Conservation (phyloP, 2,888 invertebrate genomes). For the Catocala nupta region DNA sequence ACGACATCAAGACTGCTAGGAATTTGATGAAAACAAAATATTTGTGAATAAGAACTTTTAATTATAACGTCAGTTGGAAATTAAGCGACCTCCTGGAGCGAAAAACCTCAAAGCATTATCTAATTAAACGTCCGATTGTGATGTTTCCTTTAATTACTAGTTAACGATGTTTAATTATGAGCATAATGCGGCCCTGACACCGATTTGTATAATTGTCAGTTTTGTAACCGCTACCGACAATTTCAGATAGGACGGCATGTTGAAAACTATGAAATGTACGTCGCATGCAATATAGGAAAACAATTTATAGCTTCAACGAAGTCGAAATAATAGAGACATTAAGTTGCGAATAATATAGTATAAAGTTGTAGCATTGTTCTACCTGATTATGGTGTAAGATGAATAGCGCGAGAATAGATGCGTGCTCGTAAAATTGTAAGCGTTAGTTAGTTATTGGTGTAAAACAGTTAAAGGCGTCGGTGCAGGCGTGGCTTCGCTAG, state of each 20-base stretch:
- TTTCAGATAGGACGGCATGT: no score
- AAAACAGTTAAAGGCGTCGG: constrained; percentile 28
- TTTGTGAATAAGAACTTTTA: constrained; percentile 30
- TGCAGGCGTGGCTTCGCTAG: constrained; percentile 39
- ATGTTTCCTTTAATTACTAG: constrained; percentile 36
- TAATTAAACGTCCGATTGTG: constrained; percentile 38
- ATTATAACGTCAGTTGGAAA: constrained; percentile 33
- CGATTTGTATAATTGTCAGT: constrained; percentile 32
- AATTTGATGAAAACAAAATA: constrained; percentile 37
- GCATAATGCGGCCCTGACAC: constrained; percentile 39
- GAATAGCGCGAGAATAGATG: constrained; percentile 14
- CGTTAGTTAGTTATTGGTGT: constrained; percentile 38
- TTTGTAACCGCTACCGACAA: not conserved
- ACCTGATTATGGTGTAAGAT: constrained; percentile 7
- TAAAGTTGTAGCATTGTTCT: constrained; percentile 13
- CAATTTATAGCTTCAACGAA: not conserved
- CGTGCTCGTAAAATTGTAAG: constrained; percentile 14
- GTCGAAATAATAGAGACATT: constrained; percentile 12
- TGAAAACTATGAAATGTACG: not conserved
- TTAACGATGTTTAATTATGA: constrained; percentile 36
- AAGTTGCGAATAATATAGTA: constrained; percentile 1
- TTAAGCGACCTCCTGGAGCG: constrained; percentile 29
- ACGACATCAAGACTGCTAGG: constrained; percentile 13
- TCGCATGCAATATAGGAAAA: not conserved
- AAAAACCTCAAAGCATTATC: constrained; percentile 32